Evolutionary conservation across 2,797 vertebrate genomes (phyloP).

Genomic region (Petrocephalus sullivani): DNA sequence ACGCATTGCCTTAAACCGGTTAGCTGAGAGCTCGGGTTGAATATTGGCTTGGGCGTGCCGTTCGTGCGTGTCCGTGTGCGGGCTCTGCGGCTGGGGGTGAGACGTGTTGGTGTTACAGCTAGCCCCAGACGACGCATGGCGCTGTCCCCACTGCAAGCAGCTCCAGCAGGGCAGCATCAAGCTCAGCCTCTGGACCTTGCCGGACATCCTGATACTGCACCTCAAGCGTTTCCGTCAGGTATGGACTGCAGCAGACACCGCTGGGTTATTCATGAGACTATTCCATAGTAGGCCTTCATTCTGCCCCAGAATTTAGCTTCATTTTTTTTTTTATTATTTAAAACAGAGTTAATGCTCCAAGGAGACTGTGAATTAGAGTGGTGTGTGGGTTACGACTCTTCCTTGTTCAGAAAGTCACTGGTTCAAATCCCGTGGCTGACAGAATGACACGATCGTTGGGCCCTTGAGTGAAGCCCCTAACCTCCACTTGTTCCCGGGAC

Average conservation of each 20-base stretch:
- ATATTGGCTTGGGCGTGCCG: background rate
- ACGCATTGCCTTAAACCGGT: background rate
- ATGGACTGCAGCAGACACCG: slow-evolving; percentile 14
- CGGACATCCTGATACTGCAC: slow-evolving; percentile 94
- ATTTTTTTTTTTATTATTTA: background rate
- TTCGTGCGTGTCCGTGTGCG: background rate
- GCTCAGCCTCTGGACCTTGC: slow-evolving; percentile 94
- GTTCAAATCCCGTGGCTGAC: background rate
- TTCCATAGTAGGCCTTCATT: background rate
- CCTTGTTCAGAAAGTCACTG: background rate
- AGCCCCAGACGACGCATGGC: slow-evolving; percentile 95
- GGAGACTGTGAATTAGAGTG: background rate
- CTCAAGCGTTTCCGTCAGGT: slow-evolving; percentile 97
- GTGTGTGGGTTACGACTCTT: background rate
- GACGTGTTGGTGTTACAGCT: slow-evolving; percentile 65
- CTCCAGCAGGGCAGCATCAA: slow-evolving; percentile 99
- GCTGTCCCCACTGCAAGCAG: slow-evolving; percentile 97
- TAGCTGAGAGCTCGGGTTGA: background rate
- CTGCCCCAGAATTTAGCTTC: background rate
- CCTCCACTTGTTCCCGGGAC: background rate
- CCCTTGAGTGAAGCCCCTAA: background rate
- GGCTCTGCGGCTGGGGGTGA: background rate
- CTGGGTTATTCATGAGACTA: background rate
- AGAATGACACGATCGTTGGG: background rate
- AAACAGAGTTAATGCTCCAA: background rate